Percentiles rank a stretch among this genome's conserved stretches.
Evolutionary conservation across 1,140 invertebrate species (phyloP).

Genomic region (Heterodera schachtii): DNA sequence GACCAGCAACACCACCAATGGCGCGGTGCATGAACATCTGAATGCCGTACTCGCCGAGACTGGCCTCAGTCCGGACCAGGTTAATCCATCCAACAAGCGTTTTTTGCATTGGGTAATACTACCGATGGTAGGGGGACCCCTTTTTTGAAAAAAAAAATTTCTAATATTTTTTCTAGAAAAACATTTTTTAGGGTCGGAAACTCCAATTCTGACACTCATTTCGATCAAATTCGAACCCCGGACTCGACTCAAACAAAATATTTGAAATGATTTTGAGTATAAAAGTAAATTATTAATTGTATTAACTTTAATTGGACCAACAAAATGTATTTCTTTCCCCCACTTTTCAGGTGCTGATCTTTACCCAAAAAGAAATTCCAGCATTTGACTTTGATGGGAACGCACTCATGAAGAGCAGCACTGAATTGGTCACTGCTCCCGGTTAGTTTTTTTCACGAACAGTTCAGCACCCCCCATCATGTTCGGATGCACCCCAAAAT

Average conservation of each 20-base stretch:
- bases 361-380: slow-evolving; percentile 89
- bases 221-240: no score
- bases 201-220: no score
- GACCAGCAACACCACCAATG: slow-evolving; percentile 91
- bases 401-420: slow-evolving; percentile 6
- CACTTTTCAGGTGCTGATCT: slow-evolving; percentile 70
- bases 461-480: no score
- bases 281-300: no score
- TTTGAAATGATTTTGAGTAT: no score
- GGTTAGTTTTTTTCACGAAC: slow-evolving; percentile 66
- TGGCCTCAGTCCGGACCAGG: slow-evolving; percentile 79
- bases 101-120: not conserved
- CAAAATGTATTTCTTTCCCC: no score
- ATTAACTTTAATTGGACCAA: no score
- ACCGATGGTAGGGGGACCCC: no score
- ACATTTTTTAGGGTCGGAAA: no score
- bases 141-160: not conserved
- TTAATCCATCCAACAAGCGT: slow-evolving; percentile 66
- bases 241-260: no score
- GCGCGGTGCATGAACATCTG: slow-evolving; percentile 82
- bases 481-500: no score
- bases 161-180: no score
- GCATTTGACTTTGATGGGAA: slow-evolving; percentile 75
- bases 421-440: slow-evolving; percentile 79
- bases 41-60: slow-evolving; percentile 76